These are phyloP conservation scores for Piezodorus guildinii DNA, from an alignment of 1,140 invertebrate species.

Conservation along the genomic window DNA sequence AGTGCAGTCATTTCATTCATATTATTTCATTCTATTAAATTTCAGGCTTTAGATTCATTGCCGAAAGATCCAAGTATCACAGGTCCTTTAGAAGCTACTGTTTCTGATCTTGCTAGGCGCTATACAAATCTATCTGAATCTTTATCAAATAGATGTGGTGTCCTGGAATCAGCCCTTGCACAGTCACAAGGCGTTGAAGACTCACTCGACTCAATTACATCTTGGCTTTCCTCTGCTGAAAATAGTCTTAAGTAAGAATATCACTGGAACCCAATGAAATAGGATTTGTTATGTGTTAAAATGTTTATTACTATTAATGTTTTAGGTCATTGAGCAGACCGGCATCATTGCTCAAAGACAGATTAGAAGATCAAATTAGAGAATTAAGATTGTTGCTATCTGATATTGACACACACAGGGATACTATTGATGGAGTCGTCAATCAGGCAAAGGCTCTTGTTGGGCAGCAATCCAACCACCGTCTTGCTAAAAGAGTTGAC, in stretches of 20 bases:
- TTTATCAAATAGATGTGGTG: slow-evolving; percentile 64
- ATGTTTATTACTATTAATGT: slow-evolving; percentile 5
- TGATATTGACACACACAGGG: slow-evolving; percentile 73
- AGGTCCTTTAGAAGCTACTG: slow-evolving; percentile 63
- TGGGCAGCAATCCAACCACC: slow-evolving; percentile 64
- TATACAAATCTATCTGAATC: slow-evolving; percentile 60
- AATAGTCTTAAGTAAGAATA: slow-evolving; percentile 58
- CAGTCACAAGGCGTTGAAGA: slow-evolving; percentile 92
- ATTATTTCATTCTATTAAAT: background rate
- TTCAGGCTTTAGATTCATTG: slow-evolving; percentile 33
- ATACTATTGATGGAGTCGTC: slow-evolving; percentile 71
- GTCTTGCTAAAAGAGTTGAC: slow-evolving; percentile 81
- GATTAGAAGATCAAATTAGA: slow-evolving; percentile 77
- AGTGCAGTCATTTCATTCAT: background rate
- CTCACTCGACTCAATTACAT: slow-evolving; percentile 70
- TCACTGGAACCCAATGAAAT: no score
- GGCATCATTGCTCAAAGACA: slow-evolving; percentile 76
- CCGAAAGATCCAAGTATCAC: slow-evolving; percentile 61
- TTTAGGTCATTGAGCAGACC: slow-evolving; percentile 57
- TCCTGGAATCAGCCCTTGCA: slow-evolving; percentile 75
- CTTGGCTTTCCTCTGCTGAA: slow-evolving; percentile 77
- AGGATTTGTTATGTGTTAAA: background rate
- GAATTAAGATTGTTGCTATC: slow-evolving; percentile 67
- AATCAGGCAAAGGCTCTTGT: slow-evolving; percentile 67
- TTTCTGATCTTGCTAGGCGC: slow-evolving; percentile 61